phyloP scores from a whole-genome alignment of 2,797 vertebrate species.

The Catamblyrhynchus diadema region DNA sequence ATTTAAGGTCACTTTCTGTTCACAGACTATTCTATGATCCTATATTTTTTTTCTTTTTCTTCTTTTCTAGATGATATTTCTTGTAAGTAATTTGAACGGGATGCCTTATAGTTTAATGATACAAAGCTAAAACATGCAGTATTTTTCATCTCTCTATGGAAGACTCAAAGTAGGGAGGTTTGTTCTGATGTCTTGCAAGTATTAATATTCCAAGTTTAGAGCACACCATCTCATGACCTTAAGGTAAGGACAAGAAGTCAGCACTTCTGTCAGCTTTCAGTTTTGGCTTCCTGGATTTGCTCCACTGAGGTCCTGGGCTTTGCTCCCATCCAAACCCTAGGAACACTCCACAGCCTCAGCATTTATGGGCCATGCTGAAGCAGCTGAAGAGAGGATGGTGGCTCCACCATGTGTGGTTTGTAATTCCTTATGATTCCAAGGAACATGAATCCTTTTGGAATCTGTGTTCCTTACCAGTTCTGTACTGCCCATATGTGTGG shows the following conservation, averaged over 20 bases:
- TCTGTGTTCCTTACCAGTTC: background rate
- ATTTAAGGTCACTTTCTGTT: background rate
- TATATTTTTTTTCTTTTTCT: background rate
- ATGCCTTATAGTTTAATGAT: background rate
- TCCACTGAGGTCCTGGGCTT: background rate
- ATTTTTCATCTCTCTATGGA: background rate
- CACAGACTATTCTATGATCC: background rate
- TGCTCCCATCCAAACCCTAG: background rate
- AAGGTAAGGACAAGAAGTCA: background rate
- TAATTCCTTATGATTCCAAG: background rate
- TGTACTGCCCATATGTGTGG: rapidly evolving
- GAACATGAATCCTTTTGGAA: background rate
- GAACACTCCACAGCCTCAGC: background rate
- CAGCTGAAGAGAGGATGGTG: rapidly evolving
- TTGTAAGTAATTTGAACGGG: background rate
- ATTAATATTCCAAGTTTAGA: background rate
- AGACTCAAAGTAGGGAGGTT: background rate
- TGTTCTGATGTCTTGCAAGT: background rate
- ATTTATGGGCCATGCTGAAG: background rate
- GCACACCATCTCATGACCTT: background rate
- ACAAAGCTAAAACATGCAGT: background rate
- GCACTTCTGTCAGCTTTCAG: background rate
- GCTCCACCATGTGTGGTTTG: background rate
- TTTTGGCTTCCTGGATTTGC: background rate
- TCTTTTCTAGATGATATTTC: background rate